Conservation (phyloP, 2,797 vertebrate species). For the Epinephelus malabaricus region DNA sequence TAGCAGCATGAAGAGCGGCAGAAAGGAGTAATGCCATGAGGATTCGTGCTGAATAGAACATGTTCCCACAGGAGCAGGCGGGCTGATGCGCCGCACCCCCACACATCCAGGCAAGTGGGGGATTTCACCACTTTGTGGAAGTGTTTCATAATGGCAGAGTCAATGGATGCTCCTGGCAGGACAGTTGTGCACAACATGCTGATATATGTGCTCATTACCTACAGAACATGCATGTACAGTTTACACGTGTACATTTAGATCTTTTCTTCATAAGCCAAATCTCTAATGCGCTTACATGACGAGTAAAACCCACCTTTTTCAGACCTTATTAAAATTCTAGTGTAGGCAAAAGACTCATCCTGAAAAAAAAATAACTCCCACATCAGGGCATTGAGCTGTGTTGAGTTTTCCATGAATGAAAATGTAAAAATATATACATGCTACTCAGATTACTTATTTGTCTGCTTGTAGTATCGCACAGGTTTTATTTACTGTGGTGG, state of each 20-base stretch:
- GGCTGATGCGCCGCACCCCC: constrained; percentile 42
- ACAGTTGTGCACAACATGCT: background rate
- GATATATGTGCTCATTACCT: constrained; percentile 27
- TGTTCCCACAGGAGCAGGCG: constrained; percentile 32
- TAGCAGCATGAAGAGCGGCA: constrained; percentile 27
- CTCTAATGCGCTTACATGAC: constrained; percentile 26
- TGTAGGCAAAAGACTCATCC: constrained; percentile 6
- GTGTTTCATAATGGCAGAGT: constrained; percentile 33
- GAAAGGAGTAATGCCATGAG: constrained; percentile 40
- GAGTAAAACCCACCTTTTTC: constrained; percentile 1
- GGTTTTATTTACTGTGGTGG: background rate
- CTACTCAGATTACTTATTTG: background rate
- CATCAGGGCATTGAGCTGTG: background rate
- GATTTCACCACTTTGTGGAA: constrained; percentile 26
- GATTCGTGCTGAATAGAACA: constrained; percentile 42
- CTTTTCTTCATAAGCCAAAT: background rate
- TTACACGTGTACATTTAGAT: constrained; percentile 12
- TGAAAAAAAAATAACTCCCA: constrained; percentile 4
- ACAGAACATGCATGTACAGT: constrained; percentile 3
- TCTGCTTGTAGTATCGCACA: background rate
- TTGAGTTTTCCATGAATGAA: constrained; percentile 5
- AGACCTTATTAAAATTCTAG: background rate
- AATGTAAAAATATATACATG: background rate
- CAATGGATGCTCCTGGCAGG: constrained; percentile 28
- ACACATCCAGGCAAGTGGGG: constrained; percentile 19